phyloP scores from a whole-genome alignment of 2,888 invertebrate species.

The Pyrgus malvae region DNA sequence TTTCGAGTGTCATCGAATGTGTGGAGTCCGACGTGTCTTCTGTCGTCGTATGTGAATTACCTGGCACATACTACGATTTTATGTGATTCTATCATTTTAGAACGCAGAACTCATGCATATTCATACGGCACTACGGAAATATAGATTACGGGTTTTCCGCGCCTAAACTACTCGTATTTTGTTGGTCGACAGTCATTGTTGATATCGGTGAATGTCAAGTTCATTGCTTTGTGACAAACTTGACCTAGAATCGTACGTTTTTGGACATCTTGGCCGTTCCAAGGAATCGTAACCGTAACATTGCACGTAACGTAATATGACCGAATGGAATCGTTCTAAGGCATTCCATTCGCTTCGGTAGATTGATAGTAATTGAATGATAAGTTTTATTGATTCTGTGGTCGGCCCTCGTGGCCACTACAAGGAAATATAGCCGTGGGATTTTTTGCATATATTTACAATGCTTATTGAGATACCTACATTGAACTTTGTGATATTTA shows the following conservation, averaged over 20 bases:
- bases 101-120: not conserved
- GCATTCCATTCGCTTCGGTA: slow-evolving; percentile 1
- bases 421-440: not conserved
- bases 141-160: not conserved
- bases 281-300: no score
- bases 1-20: no score
- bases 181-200: no score
- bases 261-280: not conserved
- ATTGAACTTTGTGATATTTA: no score
- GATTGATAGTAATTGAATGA: slow-evolving; percentile 5
- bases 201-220: not conserved
- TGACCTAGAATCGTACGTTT: slow-evolving; percentile 3
- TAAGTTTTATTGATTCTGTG: not conserved
- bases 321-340: no score
- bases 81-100: not conserved
- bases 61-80: not conserved
- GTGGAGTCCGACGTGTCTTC: no score
- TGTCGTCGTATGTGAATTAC: slow-evolving; percentile 2
- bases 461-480: no score
- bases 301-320: no score
- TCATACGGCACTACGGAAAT: not conserved
- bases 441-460: no score
- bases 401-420: not conserved
- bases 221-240: not conserved
- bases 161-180: no score